Percentiles rank a stretch among this genome's conserved stretches.
Evolutionary conservation across 2,797 vertebrate species (phyloP).

Genomic region (Prionace glauca): DNA sequence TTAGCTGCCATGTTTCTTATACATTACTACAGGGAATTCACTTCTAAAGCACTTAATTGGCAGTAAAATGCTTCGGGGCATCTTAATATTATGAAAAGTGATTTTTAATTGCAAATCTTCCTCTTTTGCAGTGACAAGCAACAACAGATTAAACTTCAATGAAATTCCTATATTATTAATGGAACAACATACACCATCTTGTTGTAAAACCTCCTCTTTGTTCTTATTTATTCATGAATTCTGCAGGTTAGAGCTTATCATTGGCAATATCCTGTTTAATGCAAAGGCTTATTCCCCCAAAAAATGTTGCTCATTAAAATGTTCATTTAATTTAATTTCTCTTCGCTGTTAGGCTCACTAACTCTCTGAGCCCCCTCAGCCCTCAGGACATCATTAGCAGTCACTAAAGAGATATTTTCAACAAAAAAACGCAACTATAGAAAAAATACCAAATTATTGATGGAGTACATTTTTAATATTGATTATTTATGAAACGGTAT

Average conservation of each 20-base stretch:
- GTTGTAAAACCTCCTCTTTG: neutral
- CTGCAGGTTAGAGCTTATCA: neutral
- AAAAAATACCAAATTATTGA: neutral
- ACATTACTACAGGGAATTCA: neutral
- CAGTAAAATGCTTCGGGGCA: neutral
- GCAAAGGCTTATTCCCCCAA: neutral
- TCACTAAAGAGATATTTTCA: neutral
- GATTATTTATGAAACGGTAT: neutral
- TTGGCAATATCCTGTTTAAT: neutral
- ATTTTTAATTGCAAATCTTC: neutral
- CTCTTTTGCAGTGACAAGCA: neutral
- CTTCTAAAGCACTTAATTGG: neutral
- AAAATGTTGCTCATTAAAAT: slow-evolving; percentile 2
- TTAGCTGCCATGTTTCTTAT: neutral
- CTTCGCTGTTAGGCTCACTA: neutral
- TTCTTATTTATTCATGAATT: neutral
- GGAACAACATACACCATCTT: neutral
- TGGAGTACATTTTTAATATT: neutral
- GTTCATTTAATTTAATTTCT: neutral
- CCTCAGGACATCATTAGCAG: neutral
- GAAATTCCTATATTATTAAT: neutral
- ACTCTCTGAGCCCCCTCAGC: neutral
- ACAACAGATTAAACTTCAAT: neutral
- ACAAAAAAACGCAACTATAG: neutral
- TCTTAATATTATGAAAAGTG: neutral